Conservation (phyloP, 2,113 vertebrate genomes). For the Ciconia maguari region DNA sequence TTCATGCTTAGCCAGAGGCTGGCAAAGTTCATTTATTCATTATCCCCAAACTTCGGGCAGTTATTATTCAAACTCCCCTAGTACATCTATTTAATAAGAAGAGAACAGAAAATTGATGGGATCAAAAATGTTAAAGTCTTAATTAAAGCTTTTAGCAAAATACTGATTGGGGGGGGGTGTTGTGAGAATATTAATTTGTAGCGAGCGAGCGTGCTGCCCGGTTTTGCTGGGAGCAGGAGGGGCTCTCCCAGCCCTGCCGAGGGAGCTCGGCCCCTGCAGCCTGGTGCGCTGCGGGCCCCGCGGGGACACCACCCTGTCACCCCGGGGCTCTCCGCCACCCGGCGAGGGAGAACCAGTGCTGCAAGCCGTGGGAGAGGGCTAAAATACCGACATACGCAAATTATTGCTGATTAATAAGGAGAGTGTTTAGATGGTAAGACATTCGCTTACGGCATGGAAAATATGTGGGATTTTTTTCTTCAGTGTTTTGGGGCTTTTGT, state of each 20-base stretch:
- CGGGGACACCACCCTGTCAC: background rate
- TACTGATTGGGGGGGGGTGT: background rate
- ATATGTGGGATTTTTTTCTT: background rate
- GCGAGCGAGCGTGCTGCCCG: background rate
- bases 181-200: constrained; percentile 50
- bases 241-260: background rate
- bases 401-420: background rate
- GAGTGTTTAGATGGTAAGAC: background rate
- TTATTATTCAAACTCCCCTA: constrained; percentile 20
- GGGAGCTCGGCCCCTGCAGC: background rate
- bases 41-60: constrained; percentile 13
- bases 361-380: background rate
- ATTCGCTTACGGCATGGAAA: background rate
- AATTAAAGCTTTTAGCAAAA: constrained; percentile 67
- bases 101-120: constrained; percentile 62
- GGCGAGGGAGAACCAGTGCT: background rate
- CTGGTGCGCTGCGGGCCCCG: background rate
- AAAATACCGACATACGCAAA: background rate
- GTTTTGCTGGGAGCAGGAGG: background rate
- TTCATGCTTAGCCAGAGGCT: constrained; percentile 58
- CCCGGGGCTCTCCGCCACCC: accelerated
- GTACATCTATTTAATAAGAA: constrained; percentile 49
- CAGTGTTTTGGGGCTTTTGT: background rate
- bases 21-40: constrained; percentile 59
- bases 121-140: constrained; percentile 65